Evolutionary conservation across 2,888 invertebrate species (phyloP).

Genomic region (Drosophila nigritarsus): DNA sequence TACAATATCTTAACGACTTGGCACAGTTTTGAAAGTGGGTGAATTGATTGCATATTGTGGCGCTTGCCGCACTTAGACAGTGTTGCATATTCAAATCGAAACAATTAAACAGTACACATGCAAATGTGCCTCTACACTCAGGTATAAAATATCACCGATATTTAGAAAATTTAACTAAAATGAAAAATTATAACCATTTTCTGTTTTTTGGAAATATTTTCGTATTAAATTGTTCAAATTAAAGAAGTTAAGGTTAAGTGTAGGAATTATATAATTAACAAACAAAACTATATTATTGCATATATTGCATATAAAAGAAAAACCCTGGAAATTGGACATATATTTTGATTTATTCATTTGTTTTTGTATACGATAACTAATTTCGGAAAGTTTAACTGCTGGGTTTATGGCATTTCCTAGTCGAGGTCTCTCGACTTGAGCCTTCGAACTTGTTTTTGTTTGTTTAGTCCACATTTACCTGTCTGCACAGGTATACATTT

Average conservation of each 20-base stretch:
- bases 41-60: conserved; percentile 35
- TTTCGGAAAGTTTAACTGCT: not conserved
- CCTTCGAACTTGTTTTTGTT: not conserved
- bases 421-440: not conserved
- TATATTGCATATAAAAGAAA: not conserved
- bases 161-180: not conserved
- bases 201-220: no score
- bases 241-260: no score
- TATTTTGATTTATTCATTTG: not conserved
- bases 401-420: not conserved
- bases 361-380: not conserved
- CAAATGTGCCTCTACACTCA: not conserved
- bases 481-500: not conserved
- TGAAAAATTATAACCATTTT: not conserved
- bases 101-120: not conserved
- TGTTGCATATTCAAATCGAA: conserved; percentile 40
- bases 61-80: conserved; percentile 14
- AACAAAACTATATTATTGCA: not conserved
- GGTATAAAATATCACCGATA: not conserved
- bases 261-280: no score
- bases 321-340: not conserved
- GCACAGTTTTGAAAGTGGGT: conserved; percentile 54
- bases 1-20: conserved; percentile 54
- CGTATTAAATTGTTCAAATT: no score
- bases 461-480: not conserved